Evolutionary conservation across 2,797 vertebrate genomes (phyloP).

Genomic region (Threskiornis aethiopicus): DNA sequence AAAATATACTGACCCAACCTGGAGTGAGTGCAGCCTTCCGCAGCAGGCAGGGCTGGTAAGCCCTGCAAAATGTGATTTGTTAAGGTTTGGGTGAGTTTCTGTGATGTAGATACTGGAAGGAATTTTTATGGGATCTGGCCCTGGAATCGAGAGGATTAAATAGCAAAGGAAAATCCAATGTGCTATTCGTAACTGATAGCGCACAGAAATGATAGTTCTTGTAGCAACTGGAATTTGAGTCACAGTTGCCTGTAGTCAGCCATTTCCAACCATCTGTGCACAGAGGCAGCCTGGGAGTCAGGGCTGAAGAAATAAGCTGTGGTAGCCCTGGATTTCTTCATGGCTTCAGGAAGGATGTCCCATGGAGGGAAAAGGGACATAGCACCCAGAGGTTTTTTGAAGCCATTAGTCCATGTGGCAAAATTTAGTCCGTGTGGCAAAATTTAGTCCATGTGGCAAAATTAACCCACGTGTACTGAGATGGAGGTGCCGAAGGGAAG

Average conservation of each 20-base stretch:
- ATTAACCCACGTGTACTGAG: not conserved
- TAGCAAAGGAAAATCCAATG: slow-evolving; percentile 43
- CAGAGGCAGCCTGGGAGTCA: not conserved
- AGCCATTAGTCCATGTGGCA: not conserved
- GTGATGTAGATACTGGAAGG: slow-evolving; percentile 64
- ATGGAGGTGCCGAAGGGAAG: not conserved
- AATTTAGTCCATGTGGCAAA: not conserved
- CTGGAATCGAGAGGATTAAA: slow-evolving; percentile 52
- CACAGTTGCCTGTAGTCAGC: not conserved
- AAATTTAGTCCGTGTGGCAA: not conserved
- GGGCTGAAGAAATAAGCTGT: not conserved
- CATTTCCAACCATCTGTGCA: not conserved
- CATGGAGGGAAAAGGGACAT: not conserved
- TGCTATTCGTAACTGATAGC: slow-evolving; percentile 33
- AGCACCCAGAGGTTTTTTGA: not conserved
- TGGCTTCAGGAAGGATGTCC: not conserved
- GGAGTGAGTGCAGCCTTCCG: not conserved
- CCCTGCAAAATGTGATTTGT: slow-evolving; percentile 61
- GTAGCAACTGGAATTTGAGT: slow-evolving; percentile 41
- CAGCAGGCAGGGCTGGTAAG: slow-evolving; percentile 45
- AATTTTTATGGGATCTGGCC: slow-evolving; percentile 70
- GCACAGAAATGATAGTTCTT: slow-evolving; percentile 26
- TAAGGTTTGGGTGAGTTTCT: slow-evolving; percentile 59
- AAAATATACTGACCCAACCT: not conserved
- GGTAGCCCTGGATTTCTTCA: not conserved